Percentiles rank a stretch among this genome's conserved stretches.
phyloP scores from a whole-genome alignment of 2,888 invertebrate species.

The Lasioglossum pauxillum region DNA sequence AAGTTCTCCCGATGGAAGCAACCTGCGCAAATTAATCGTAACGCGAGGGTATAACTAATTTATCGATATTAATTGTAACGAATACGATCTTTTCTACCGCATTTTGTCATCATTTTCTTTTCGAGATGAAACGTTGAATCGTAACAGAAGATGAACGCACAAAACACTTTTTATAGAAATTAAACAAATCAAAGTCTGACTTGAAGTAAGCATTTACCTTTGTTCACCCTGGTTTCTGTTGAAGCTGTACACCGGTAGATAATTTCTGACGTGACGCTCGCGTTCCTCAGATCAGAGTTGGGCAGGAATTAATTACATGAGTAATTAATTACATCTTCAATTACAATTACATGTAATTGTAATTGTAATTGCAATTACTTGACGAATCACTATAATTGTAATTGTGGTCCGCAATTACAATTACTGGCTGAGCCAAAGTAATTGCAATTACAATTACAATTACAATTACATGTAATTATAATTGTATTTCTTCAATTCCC shows the following conservation, averaged over 20 bases:
- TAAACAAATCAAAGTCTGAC: conserved; percentile 6
- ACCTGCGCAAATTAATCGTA: neutral
- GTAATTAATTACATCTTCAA: too few species aligned
- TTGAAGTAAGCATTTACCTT: conserved; percentile 2
- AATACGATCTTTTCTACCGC: neutral
- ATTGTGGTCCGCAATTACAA: too few species aligned
- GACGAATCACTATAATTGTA: too few species aligned
- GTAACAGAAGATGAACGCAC: conserved; percentile 2
- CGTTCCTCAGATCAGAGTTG: neutral
- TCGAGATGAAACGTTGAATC: neutral
- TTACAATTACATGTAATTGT: too few species aligned
- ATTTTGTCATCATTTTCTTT: neutral
- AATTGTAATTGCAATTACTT: too few species aligned
- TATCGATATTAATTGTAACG: neutral
- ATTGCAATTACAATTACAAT: too few species aligned
- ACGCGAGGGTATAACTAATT: neutral
- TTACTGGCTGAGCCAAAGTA: too few species aligned
- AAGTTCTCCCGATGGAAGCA: neutral
- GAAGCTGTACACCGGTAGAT: neutral
- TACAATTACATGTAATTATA: too few species aligned
- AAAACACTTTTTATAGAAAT: conserved; percentile 14
- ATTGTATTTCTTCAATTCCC: too few species aligned
- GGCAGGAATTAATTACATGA: too few species aligned
- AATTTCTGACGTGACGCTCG: neutral
- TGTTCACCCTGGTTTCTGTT: neutral